These are phyloP conservation scores for Leptocoma aspasia DNA, from an alignment of 2,113 vertebrate genomes.

Conservation along the genomic window DNA sequence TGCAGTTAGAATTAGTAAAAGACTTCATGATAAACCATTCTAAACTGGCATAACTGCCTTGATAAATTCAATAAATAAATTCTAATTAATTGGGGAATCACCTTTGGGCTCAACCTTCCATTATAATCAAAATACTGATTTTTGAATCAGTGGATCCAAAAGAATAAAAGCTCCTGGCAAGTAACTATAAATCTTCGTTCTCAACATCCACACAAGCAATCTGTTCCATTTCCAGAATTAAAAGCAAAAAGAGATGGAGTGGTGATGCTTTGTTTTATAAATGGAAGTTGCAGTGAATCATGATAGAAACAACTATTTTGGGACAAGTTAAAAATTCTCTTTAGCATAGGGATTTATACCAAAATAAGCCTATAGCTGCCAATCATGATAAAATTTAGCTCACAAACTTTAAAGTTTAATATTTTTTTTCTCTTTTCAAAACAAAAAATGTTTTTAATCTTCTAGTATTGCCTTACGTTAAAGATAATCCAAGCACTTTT, in stretches of 20 bases:
- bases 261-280: background rate
- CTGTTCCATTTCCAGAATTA: background rate
- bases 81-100: background rate
- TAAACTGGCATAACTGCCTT: background rate
- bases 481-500: background rate
- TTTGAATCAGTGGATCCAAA: background rate
- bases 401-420: background rate
- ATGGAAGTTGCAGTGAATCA: background rate
- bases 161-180: background rate
- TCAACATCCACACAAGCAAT: background rate
- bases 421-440: background rate
- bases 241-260: background rate
- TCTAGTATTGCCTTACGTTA: background rate
- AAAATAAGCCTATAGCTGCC: background rate
- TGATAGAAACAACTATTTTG: background rate
- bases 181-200: background rate
- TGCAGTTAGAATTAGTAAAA: background rate
- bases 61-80: background rate
- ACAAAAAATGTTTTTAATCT: background rate
- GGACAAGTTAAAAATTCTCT: background rate
- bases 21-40: background rate
- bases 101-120: background rate
- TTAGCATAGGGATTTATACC: background rate
- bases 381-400: background rate
- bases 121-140: background rate